These are phyloP conservation scores for Fundulus diaphanus DNA, from an alignment of 2,797 vertebrate species.

Conservation along the genomic window DNA sequence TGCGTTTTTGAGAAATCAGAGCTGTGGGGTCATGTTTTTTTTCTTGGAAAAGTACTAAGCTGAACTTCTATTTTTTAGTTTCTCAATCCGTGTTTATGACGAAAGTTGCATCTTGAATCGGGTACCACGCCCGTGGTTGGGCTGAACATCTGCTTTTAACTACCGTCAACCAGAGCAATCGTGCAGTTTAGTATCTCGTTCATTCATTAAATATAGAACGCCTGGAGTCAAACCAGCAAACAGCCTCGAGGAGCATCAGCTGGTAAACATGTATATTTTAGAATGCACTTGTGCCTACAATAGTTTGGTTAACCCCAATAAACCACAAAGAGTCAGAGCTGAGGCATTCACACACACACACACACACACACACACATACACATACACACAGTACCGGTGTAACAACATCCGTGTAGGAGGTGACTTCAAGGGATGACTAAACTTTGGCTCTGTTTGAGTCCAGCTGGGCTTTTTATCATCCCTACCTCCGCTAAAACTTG, in stretches of 20 bases:
- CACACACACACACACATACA: slow-evolving; percentile 23
- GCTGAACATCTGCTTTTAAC: slow-evolving; percentile 68
- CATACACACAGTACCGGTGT: slow-evolving; percentile 47
- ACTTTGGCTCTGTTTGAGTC: slow-evolving; percentile 70
- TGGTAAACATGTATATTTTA: slow-evolving; percentile 54
- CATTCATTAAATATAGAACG: slow-evolving; percentile 54
- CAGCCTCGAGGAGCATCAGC: slow-evolving; percentile 25
- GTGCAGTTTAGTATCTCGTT: slow-evolving; percentile 36
- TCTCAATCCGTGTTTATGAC: slow-evolving; percentile 45
- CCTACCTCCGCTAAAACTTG: slow-evolving; percentile 56
- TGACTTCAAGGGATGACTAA: slow-evolving; percentile 79
- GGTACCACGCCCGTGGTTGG: slow-evolving; percentile 62
- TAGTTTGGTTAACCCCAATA: slow-evolving; percentile 56
- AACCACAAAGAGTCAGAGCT: slow-evolving; percentile 41
- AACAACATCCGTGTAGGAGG: slow-evolving; percentile 78
- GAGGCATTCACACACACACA: slow-evolving; percentile 29
- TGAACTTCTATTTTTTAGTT: slow-evolving; percentile 39
- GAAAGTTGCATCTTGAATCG: slow-evolving; percentile 46
- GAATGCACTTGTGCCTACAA: slow-evolving; percentile 50
- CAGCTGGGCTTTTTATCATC: slow-evolving; percentile 71
- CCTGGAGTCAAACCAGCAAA: slow-evolving; percentile 59
- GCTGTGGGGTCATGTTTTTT: background rate
- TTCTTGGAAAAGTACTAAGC: background rate
- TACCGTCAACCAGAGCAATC: slow-evolving; percentile 26
- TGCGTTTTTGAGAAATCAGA: slow-evolving; percentile 1